Evolutionary conservation across 2,797 vertebrate genomes (phyloP).

Genomic region (Rallus crepitans): DNA sequence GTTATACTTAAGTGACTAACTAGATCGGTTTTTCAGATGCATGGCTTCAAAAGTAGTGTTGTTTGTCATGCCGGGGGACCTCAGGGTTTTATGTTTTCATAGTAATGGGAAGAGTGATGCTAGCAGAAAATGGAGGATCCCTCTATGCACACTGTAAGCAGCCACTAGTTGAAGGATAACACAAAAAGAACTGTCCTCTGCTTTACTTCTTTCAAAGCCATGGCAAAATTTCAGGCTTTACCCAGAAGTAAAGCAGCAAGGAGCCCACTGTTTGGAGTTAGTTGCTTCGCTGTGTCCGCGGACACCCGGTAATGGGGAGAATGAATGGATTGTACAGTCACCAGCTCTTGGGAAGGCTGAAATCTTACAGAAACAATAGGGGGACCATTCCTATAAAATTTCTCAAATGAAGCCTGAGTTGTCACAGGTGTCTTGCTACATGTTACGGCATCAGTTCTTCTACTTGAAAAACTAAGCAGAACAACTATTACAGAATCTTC

Average conservation of each 20-base stretch:
- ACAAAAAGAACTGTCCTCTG: background rate
- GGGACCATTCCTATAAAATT: background rate
- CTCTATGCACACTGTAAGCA: background rate
- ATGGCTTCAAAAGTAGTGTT: background rate
- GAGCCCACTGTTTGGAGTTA: background rate
- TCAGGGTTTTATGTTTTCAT: background rate
- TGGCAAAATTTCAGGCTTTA: background rate
- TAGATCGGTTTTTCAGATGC: background rate
- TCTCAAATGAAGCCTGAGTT: background rate
- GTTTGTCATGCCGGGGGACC: background rate
- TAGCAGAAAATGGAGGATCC: background rate
- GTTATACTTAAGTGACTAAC: background rate
- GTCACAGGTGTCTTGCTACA: background rate
- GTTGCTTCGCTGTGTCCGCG: background rate
- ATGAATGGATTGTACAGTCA: background rate
- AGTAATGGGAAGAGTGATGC: background rate
- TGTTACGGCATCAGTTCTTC: background rate
- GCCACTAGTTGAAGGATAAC: background rate
- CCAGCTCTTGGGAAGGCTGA: background rate
- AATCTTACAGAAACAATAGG: background rate
- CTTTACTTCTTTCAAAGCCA: background rate
- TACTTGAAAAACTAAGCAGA: background rate
- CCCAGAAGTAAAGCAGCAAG: background rate
- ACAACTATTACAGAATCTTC: background rate
- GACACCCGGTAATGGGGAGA: background rate